phyloP scores from a whole-genome alignment of 2,797 vertebrate species.

The Coccyzus lansbergi region DNA sequence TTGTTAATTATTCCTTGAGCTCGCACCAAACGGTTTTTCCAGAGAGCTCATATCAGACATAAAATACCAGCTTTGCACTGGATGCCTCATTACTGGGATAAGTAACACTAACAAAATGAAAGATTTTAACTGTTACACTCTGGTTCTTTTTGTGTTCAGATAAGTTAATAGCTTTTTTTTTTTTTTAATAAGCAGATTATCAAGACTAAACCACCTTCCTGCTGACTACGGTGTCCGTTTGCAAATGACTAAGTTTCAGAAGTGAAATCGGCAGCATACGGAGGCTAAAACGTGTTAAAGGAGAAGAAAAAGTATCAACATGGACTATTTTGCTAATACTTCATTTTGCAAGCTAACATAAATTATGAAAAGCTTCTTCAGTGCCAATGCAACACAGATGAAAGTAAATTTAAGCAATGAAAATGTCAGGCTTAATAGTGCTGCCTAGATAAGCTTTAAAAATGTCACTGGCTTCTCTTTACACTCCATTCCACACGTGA shows the following conservation, averaged over 20 bases:
- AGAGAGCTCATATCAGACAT: not conserved
- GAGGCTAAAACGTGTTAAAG: not conserved
- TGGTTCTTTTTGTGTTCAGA: not conserved
- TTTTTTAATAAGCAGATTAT: not conserved
- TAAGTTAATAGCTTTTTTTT: not conserved
- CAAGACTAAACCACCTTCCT: not conserved
- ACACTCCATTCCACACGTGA: conserved; percentile 23
- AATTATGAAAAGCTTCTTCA: conserved; percentile 6
- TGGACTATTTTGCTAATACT: not conserved
- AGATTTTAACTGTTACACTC: not conserved
- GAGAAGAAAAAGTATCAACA: not conserved
- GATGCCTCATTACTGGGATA: not conserved
- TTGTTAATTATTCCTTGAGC: not conserved
- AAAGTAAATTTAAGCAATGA: conserved; percentile 11
- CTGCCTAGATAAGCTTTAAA: conserved; percentile 32
- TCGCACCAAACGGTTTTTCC: not conserved
- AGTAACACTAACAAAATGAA: not conserved
- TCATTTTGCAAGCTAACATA: not conserved
- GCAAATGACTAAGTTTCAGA: not conserved
- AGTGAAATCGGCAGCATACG: not conserved
- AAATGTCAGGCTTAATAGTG: conserved; percentile 40
- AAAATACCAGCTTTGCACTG: not conserved
- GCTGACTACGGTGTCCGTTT: not conserved
- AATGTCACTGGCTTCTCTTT: conserved; percentile 51
- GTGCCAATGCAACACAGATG: not conserved